A percentile compares a stretch with the other conserved stretches of the same genome.
Conservation (phyloP, 2,888 invertebrate genomes). For the Eudasyphora cyanicolor region DNA sequence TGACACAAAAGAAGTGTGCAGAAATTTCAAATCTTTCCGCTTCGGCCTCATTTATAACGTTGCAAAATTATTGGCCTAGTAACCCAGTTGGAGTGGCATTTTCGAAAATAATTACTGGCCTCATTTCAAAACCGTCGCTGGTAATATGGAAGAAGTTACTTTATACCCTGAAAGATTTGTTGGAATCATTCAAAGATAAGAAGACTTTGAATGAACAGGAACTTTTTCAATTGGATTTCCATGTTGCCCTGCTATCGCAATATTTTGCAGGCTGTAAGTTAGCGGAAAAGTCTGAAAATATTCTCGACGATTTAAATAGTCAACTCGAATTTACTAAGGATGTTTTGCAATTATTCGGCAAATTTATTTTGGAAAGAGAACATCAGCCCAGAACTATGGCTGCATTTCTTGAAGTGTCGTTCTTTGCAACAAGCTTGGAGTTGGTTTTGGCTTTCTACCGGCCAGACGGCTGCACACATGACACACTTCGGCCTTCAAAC, state of each 20-base stretch:
- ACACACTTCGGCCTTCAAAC: slow-evolving; percentile 31
- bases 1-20: not conserved
- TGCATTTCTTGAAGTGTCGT: slow-evolving; percentile 75
- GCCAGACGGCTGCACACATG: slow-evolving; percentile 72
- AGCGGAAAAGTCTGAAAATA: slow-evolving; percentile 76
- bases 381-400: slow-evolving; percentile 77
- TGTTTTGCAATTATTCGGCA: slow-evolving; percentile 74
- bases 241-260: slow-evolving; percentile 74
- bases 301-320: slow-evolving; percentile 69
- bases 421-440: slow-evolving; percentile 72
- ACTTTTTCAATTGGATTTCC: slow-evolving; percentile 75
- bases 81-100: slow-evolving; percentile 73
- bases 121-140: slow-evolving; percentile 77
- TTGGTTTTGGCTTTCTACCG: slow-evolving; percentile 74
- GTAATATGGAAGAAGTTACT: slow-evolving; percentile 77
- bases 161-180: slow-evolving; percentile 71
- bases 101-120: slow-evolving; percentile 73
- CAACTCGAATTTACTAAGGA: slow-evolving; percentile 69
- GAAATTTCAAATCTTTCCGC: slow-evolving; percentile 19
- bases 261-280: slow-evolving; percentile 76
- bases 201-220: slow-evolving; percentile 68
- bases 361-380: slow-evolving; percentile 73
- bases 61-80: slow-evolving; percentile 75
- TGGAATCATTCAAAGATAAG: slow-evolving; percentile 54
- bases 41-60: slow-evolving; percentile 65